phyloP scores from a whole-genome alignment of 2,113 vertebrate genomes.

The rabbit (Oryctolagus cuniculus) region DNA sequence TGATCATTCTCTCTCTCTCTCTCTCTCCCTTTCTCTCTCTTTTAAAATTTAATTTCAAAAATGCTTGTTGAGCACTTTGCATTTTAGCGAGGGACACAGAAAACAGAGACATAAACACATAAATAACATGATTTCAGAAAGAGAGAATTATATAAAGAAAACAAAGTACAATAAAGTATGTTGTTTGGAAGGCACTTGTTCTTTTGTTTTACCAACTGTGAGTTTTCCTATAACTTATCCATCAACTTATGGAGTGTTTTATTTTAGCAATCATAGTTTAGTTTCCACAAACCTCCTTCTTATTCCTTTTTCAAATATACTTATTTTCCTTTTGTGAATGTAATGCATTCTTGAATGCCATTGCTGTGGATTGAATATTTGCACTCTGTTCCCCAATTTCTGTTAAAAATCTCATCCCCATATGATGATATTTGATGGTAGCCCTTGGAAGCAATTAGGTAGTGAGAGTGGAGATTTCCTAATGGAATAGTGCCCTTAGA shows the following conservation, averaged over 20 bases:
- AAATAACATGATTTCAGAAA: neutral
- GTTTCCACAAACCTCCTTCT: neutral
- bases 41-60: neutral
- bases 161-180: neutral
- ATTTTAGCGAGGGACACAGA: neutral
- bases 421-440: neutral
- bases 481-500: neutral
- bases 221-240: neutral
- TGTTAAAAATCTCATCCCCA: neutral
- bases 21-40: neutral
- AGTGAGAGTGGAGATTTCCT: neutral
- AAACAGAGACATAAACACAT: neutral
- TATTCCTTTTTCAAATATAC: neutral
- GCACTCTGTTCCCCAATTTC: too few species aligned
- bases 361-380: neutral
- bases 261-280: neutral
- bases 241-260: neutral
- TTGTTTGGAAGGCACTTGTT: neutral
- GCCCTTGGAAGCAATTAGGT: neutral
- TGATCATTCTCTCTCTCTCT: neutral
- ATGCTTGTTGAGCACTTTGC: neutral
- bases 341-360: neutral
- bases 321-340: neutral
- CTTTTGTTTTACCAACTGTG: neutral
- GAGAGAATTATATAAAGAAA: neutral